Evolutionary conservation across 2,797 vertebrate species (phyloP).

Genomic region (Busarellus nigricollis): DNA sequence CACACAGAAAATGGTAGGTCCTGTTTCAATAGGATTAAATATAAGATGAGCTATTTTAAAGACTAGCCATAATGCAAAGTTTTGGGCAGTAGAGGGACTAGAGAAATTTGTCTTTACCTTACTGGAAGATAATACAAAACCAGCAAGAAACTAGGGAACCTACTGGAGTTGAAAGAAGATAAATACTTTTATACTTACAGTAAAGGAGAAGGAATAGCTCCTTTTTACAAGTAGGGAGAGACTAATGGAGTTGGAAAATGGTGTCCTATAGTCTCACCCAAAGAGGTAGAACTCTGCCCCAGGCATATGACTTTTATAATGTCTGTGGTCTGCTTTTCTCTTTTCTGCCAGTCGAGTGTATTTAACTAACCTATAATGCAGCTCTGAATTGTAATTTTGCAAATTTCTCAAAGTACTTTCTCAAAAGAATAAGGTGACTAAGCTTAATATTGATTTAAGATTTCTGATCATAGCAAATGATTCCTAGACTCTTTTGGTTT

Average conservation of each 20-base stretch:
- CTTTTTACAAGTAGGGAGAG: background rate
- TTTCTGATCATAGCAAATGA: background rate
- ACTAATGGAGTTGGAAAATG: background rate
- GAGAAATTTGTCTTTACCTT: background rate
- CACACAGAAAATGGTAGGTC: background rate
- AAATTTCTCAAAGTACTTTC: background rate
- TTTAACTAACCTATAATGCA: background rate
- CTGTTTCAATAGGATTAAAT: background rate
- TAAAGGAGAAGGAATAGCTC: background rate
- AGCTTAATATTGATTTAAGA: background rate
- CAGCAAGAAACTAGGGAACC: background rate
- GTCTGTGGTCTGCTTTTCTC: background rate
- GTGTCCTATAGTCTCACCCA: background rate
- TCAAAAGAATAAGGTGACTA: background rate
- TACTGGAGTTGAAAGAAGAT: background rate
- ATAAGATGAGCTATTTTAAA: background rate
- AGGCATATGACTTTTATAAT: background rate
- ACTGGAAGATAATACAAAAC: background rate
- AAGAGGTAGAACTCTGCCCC: background rate
- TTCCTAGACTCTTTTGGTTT: background rate
- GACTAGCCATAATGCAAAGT: background rate
- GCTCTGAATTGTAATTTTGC: background rate
- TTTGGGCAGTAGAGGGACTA: background rate
- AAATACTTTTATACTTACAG: background rate
- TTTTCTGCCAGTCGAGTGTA: background rate